Base-by-base conservation (phyloP, 1,140 invertebrate species). In the Tribolium madens region DNA sequence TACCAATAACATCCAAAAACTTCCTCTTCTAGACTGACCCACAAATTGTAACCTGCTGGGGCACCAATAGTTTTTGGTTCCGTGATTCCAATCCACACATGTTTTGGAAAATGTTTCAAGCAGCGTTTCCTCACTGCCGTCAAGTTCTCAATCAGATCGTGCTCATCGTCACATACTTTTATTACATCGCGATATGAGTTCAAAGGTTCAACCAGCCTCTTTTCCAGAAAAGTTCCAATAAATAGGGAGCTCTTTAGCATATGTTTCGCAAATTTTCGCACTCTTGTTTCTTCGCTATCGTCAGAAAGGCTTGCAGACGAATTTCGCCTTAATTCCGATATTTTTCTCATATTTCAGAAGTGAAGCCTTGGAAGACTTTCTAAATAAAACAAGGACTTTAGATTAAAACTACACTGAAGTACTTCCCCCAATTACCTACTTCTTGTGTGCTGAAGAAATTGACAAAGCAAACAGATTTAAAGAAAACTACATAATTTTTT, bases 1-100 rank as follows among this genome's bases (percentile, higher is more conserved):
- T 79, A 84, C 80, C 77, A 82, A 50, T 81, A 83, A 7, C 14
- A 78, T 0, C 83, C 83, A 72, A 84, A 80, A 5, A 83, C 76
- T n/a, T 81, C 75, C 21, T 81, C 50, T 0, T 78, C 75, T 31
- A 83, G 76, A 31, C 71, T 68, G 5, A 83, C 81, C 83, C 80
- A 83, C 21, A 84, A 76, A 52, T 69, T 78, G 68, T 80, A 81
- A 9, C 82, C 82, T 2, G 46, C 76, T 9, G 81, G 81, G 3
- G 80, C 79, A 33, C 83, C 83, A 33, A 82, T 71, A 3, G 73
- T 78, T 17, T 78, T 18, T 6, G 81, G 76, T n/a, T 47, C 57
- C 12, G 81, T 83, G 18, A 83, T 80, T 17, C 83, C 83, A 68
- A 84, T 71, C 83, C 81, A 84, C 18, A 74, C 33, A 18, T 48